Evolutionary conservation across 2,888 invertebrate genomes (phyloP).

Genomic region (Trachelus tabidus): DNA sequence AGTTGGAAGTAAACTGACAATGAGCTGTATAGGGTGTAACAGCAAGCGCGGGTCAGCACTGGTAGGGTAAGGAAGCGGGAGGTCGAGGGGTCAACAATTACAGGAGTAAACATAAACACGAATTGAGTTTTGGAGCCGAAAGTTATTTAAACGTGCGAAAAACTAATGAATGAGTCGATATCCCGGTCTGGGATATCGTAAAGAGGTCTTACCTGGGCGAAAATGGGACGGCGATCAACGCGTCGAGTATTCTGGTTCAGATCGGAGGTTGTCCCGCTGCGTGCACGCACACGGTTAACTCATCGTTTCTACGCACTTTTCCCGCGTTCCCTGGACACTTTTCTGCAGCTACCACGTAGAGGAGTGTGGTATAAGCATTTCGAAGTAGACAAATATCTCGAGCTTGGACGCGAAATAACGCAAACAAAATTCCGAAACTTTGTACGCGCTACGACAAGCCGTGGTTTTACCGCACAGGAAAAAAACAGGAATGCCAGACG

Average conservation of each 20-base stretch:
- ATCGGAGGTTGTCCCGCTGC: conserved; percentile 26
- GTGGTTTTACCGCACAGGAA: conserved; percentile 51
- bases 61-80: conserved; percentile 14
- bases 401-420: conserved; percentile 29
- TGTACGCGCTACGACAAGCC: conserved; percentile 43
- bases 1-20: neutral
- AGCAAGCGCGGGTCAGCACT: neutral
- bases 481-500: conserved; percentile 62
- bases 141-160: conserved; percentile 9
- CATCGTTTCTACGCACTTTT: conserved; percentile 47
- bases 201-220: neutral
- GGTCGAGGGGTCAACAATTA: conserved; percentile 46
- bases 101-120: conserved; percentile 62
- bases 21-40: neutral
- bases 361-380: conserved; percentile 8
- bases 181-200: neutral
- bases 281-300: conserved; percentile 56
- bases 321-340: conserved; percentile 33
- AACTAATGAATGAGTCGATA: neutral
- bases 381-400: conserved; percentile 25
- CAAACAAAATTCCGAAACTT: conserved; percentile 38
- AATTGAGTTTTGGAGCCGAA: conserved; percentile 29
- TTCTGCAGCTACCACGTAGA: conserved; percentile 37
- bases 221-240: neutral
- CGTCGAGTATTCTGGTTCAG: conserved; percentile 8